Conservation (phyloP, 2,113 vertebrate species). For the pig (Sus scrofa) region T2T-Sscrofa CM000819.6:36249501-36250000, state of each 20-base stretch:
- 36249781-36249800: background rate
- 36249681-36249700: background rate
- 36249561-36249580: background rate
- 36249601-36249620: background rate
- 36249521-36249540: background rate
- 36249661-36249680: background rate
- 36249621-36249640: background rate
- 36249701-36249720: background rate
- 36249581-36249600: background rate
- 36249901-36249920: no score
- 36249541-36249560: background rate
- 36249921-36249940: no score
- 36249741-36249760: background rate
- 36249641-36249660: background rate
- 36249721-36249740: background rate
- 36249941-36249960: no score
- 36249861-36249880: no score
- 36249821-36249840: background rate
- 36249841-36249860: no score
- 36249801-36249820: background rate
- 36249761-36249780: background rate
- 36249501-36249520: background rate
- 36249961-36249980: no score
- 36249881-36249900: no score
- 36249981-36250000: no score